Conservation (phyloP, 1,140 invertebrate genomes). For the Saccostrea echinata region DNA sequence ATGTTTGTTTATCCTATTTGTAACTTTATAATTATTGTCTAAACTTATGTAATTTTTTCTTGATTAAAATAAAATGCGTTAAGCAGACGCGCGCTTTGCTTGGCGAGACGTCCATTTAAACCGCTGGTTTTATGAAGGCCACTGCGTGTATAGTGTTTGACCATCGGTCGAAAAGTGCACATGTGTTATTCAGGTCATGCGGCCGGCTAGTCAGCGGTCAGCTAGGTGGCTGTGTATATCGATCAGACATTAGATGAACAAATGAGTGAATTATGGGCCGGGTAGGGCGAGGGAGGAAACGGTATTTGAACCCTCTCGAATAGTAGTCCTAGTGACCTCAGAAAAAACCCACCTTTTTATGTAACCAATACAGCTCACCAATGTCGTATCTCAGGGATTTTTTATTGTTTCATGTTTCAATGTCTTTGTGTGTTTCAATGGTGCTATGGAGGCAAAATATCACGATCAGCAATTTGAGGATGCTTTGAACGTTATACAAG, state of each 20-base stretch:
- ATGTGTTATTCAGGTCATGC: conserved; percentile 44
- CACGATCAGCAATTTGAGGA: conserved; percentile 57
- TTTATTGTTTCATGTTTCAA: neutral
- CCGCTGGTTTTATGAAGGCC: conserved; percentile 12
- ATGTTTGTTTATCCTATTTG: too few species aligned
- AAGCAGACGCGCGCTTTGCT: conserved; percentile 3
- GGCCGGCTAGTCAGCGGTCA: conserved; percentile 44
- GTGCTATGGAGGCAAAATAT: conserved; percentile 54
- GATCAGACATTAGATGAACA: conserved; percentile 20
- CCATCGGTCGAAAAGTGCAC: conserved; percentile 40
- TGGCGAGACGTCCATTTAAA: conserved; percentile 20
- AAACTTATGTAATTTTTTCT: too few species aligned
- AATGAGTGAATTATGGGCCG: conserved; percentile 37
- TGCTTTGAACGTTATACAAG: conserved; percentile 51
- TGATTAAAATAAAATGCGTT: neutral
- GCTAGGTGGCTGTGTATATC: conserved; percentile 22
- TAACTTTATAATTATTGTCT: too few species aligned
- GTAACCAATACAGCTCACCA: conserved; percentile 23
- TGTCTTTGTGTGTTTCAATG: neutral
- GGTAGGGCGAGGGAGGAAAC: conserved; percentile 7
- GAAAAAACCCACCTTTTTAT: neutral
- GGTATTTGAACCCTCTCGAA: neutral
- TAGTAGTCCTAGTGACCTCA: neutral
- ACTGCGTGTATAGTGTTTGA: conserved; percentile 32
- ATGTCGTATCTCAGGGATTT: conserved; percentile 39